These are phyloP conservation scores for Galerucella calmariensis DNA, from an alignment of 2,888 invertebrate species.

Conservation along the genomic window DNA sequence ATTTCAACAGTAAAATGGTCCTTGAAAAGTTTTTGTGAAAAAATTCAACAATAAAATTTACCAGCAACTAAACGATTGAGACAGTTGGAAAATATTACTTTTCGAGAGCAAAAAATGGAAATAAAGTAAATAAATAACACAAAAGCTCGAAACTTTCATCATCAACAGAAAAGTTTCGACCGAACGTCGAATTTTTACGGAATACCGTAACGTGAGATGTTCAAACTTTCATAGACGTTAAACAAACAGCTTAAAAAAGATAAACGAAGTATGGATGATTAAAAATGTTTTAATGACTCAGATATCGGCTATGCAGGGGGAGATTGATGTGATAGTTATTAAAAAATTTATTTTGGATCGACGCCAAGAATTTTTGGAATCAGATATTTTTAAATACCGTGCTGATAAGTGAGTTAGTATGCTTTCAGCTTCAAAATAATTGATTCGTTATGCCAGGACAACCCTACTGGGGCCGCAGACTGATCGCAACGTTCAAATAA, in stretches of 20 bases:
- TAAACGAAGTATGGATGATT: constrained; percentile 31
- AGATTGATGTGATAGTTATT: neutral
- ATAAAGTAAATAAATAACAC: constrained; percentile 33
- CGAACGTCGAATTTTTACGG: constrained; percentile 12
- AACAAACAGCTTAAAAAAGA: constrained; percentile 33
- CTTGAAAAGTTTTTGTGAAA: neutral
- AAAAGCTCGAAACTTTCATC: constrained; percentile 31
- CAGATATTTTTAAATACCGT: too few relatives aligned
- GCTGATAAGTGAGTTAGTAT: too few relatives aligned
- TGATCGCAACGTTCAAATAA: too few relatives aligned
- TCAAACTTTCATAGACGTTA: constrained; percentile 36
- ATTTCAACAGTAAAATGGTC: neutral
- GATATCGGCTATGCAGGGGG: neutral
- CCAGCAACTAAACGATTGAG: constrained; percentile 7
- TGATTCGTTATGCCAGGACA: too few relatives aligned
- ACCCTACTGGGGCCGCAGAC: too few relatives aligned
- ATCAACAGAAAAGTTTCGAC: constrained; percentile 26
- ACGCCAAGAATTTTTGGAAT: neutral
- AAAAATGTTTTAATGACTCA: constrained; percentile 36
- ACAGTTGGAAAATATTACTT: constrained; percentile 13
- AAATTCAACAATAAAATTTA: neutral
- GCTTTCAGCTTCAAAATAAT: too few relatives aligned
- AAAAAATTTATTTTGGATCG: neutral
- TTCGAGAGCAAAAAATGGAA: constrained; percentile 15
- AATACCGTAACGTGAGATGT: constrained; percentile 24